Evolutionary conservation across 1,140 invertebrate genomes (phyloP), one percentile per base, ranked within the genome.

Genomic region (Zaprionus vittiger): DNA sequence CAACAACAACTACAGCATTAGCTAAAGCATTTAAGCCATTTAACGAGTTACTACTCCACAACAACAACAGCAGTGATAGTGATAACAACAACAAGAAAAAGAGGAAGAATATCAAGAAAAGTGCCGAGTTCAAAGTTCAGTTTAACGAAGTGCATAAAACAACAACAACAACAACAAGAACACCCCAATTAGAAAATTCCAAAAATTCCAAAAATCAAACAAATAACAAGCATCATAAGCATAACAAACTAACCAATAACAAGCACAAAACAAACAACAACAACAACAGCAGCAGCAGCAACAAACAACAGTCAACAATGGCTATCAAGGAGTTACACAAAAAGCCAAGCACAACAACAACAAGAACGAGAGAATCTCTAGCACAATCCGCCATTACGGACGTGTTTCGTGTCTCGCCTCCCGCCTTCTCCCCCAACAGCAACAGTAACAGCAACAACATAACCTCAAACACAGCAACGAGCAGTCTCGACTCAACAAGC

Each of bases 151-250:
- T 90, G 85, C 85, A 90, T 84, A 89, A 89, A 85, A 76, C 81
- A 77, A 89, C 79, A 85, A 89, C 85, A 90, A 89, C 84, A 90
- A 89, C 84, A 84, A 76, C 81, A 74, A 89, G 81, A 85, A 89
- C 85, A 90, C 81, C 90, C 85, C 85, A 90, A 90, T 90, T 90
- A 90, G 85, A 90, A 90, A 90, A 84, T 90, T 83, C 83, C 87
- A 91, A 91, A 91, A 91, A 91, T 80, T 60, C 70, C 59, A 74
- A 78, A 73, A 64, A 61, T 83, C 41, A 44, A 44, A 17, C 6
- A 17, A 65, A 73, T 76, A 87, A 87, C 68, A 74, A 82, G 73
- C 44, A 67, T 64, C 66, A 80, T 79, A 83, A 87, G 56, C 69
- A 73, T 66, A 83, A 89, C 76, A 74, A 86, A 80, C 81, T 91